Conservation (phyloP, 1,140 invertebrate species). For the Megathymus violae region DNA sequence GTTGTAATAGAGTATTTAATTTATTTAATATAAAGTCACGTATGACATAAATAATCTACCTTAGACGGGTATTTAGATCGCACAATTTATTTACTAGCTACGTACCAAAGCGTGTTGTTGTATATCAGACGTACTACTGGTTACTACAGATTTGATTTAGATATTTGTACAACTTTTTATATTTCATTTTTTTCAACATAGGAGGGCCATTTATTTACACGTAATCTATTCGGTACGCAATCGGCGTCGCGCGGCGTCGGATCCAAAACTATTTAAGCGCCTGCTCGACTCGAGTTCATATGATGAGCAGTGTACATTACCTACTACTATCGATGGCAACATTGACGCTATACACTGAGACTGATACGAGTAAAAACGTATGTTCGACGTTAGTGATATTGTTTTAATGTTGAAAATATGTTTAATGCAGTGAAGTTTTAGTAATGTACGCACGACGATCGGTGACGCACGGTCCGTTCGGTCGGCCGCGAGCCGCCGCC, state of each 20-base stretch:
- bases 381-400: constrained; percentile 19
- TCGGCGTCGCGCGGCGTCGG: too few species aligned
- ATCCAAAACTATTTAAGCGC: constrained; percentile 4
- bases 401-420: constrained; percentile 11
- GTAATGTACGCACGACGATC: too few species aligned
- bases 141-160: constrained; percentile 34
- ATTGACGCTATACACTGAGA: constrained; percentile 30
- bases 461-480: constrained; percentile 4
- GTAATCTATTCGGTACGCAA: constrained; percentile 17
- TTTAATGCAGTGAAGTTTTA: constrained; percentile 27
- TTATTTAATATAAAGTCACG: constrained; percentile 30
- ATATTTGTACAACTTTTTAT: constrained; percentile 33
- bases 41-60: constrained; percentile 29
- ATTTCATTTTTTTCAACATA: constrained; percentile 30
- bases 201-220: constrained; percentile 24
- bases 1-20: constrained; percentile 29
- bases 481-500: constrained; percentile 32
- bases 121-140: constrained; percentile 31
- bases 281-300: constrained; percentile 35
- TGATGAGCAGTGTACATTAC: constrained; percentile 28
- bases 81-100: constrained; percentile 37
- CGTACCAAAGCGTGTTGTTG: constrained; percentile 32
- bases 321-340: constrained; percentile 21
- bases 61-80: constrained; percentile 32
- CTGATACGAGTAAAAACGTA: constrained; percentile 29